These are phyloP conservation scores for Arge pagana DNA, from an alignment of 2,888 invertebrate genomes.

Conservation along the genomic window DNA sequence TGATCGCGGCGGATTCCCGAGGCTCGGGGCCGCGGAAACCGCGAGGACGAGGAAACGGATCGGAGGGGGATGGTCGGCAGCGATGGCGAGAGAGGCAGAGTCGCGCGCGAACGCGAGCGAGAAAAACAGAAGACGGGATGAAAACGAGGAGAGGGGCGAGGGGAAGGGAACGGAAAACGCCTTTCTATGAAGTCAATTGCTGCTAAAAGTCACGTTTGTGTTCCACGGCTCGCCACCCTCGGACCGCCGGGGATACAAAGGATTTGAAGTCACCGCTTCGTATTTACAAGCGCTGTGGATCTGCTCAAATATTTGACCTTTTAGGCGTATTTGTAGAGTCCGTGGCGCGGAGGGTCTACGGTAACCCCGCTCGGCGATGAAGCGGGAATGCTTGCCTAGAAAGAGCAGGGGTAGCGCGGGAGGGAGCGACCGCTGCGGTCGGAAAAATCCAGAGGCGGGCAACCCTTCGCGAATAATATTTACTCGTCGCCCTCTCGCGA, in stretches of 20 bases:
- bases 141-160: neutral
- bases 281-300: constrained; percentile 46
- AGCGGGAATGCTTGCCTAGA: too few relatives aligned
- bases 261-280: constrained; percentile 33
- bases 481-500: constrained; percentile 1
- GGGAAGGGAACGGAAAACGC: neutral
- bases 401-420: too few relatives aligned
- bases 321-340: constrained; percentile 44
- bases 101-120: too few relatives aligned
- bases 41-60: too few relatives aligned
- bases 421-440: neutral
- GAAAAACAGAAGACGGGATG: neutral
- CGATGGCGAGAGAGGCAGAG: too few relatives aligned
- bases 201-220: constrained; percentile 33
- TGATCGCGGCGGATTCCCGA: too few relatives aligned
- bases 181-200: constrained; percentile 16
- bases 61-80: too few relatives aligned
- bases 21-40: too few relatives aligned
- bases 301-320: constrained; percentile 55
- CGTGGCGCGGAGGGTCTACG: neutral
- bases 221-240: constrained; percentile 21
- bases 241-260: constrained; percentile 25
- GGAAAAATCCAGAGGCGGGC: neutral
- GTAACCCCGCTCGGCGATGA: neutral
- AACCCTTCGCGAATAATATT: constrained; percentile 20